A percentile compares a stretch with the other conserved stretches of the same genome.
These are phyloP conservation scores for Orgyia antiqua DNA, from an alignment of 2,888 invertebrate genomes.

Conservation along the genomic window DNA sequence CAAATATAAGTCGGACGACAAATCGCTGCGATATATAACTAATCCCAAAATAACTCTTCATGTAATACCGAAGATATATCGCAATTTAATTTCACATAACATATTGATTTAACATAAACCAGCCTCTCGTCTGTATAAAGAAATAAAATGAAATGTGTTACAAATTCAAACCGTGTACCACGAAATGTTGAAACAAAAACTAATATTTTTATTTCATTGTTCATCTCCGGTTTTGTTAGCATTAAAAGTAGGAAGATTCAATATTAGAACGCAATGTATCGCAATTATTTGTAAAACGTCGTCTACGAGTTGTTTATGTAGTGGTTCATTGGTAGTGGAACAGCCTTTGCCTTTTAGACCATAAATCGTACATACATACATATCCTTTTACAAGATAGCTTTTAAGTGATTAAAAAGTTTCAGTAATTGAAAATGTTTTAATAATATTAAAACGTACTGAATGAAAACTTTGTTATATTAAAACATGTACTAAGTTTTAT, in stretches of 20 bases:
- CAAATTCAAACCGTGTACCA: conserved; percentile 9
- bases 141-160: conserved; percentile 9
- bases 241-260: conserved; percentile 1
- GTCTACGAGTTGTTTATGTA: too few species aligned
- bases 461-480: too few species aligned
- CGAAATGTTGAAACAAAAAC: background rate
- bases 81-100: conserved; percentile 17
- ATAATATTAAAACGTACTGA: too few species aligned
- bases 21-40: too few species aligned
- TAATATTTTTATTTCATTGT: conserved; percentile 6
- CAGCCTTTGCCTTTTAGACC: conserved; percentile 33
- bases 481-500: too few species aligned
- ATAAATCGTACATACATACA: too few species aligned
- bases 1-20: too few species aligned
- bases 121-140: conserved; percentile 9
- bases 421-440: conserved; percentile 14
- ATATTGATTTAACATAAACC: conserved; percentile 19
- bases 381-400: too few species aligned
- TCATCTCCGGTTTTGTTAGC: conserved; percentile 13
- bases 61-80: conserved; percentile 10
- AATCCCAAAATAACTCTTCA: conserved; percentile 7
- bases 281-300: conserved; percentile 23
- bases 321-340: too few species aligned
- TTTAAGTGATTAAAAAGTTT: conserved; percentile 47
- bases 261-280: conserved; percentile 16